phyloP scores from a whole-genome alignment of 23 tunicate genomes.

The Trididemnum nubilum region DNA sequence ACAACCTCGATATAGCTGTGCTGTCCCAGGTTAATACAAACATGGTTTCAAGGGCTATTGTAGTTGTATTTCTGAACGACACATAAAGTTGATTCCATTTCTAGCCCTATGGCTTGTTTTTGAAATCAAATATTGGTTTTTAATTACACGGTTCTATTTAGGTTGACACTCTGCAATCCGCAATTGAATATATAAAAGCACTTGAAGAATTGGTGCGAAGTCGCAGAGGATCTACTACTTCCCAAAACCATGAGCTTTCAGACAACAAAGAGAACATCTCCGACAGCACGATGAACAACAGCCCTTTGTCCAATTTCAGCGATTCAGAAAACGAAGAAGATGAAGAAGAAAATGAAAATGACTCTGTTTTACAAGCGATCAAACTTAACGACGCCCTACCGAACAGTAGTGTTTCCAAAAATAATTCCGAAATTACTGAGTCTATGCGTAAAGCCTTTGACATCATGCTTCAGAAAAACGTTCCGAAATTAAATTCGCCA shows the following conservation, averaged over 20 bases:
- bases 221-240: conserved; percentile 22
- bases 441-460: conserved; percentile 56
- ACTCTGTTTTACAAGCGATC: not conserved
- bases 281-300: not conserved
- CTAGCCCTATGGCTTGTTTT: not conserved
- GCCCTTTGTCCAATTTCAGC: not conserved
- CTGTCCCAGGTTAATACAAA: no score
- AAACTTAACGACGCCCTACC: not conserved
- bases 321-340: conserved; percentile 23
- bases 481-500: conserved; percentile 6
- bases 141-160: no score
- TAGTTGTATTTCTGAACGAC: no score
- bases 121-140: not conserved
- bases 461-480: conserved; percentile 41
- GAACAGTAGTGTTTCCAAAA: not conserved
- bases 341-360: not conserved
- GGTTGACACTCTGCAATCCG: conserved; percentile 95
- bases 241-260: not conserved
- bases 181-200: conserved; percentile 92
- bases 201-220: conserved; percentile 63
- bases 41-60: no score
- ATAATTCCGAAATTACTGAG: conserved; percentile 41
- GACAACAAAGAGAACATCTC: not conserved
- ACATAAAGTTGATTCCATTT: no score
- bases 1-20: no score